Conservation (phyloP, 2,797 vertebrate genomes). For the Spondyliosoma cantharus region DNA sequence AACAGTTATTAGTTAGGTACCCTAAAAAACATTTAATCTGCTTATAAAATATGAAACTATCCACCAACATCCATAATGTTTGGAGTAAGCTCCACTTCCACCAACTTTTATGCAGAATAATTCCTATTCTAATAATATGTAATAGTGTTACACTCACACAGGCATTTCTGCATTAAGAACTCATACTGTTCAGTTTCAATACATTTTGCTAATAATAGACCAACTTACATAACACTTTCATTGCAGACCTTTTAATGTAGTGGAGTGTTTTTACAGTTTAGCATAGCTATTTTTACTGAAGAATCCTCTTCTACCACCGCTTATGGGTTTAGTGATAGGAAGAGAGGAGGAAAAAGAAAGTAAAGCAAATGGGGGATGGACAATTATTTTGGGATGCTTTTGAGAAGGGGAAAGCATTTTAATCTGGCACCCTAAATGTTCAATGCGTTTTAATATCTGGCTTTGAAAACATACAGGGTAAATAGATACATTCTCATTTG, state of each 20-base stretch:
- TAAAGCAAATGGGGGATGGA: neutral
- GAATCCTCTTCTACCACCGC: neutral
- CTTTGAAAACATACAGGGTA: neutral
- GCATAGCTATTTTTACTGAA: neutral
- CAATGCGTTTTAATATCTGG: neutral
- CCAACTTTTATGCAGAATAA: neutral
- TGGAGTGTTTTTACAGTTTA: neutral
- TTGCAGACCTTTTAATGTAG: neutral
- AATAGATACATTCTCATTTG: neutral
- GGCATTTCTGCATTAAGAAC: neutral
- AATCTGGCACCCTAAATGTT: neutral
- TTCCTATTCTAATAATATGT: neutral
- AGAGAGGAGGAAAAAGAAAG: neutral
- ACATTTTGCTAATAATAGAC: neutral
- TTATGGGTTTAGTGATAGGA: neutral
- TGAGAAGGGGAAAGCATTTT: neutral
- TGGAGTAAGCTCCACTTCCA: neutral
- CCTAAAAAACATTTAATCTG: neutral
- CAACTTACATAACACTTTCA: neutral
- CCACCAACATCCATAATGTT: neutral
- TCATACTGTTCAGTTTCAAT: neutral
- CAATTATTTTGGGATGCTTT: neutral
- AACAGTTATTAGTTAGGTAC: no score
- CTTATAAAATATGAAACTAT: neutral
- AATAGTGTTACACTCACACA: neutral